Base-by-base conservation (phyloP, 2,797 vertebrate genomes). In the Microcaecilia unicolor region DNA sequence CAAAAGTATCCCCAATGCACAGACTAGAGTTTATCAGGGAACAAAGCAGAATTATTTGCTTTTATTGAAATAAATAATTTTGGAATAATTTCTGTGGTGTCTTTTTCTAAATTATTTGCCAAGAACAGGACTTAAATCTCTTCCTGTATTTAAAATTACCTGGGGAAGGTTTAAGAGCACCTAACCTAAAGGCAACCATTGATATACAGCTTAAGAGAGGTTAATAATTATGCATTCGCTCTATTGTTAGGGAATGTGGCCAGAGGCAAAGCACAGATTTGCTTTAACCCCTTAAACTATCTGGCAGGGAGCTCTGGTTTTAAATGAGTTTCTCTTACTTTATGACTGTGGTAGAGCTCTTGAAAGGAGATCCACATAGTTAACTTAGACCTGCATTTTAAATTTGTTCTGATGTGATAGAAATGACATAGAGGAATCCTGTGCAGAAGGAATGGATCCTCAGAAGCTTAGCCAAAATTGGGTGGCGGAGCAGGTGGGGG, bases 41-140 rank as follows among this genome's bases (percentile, higher is more conserved):
- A 61, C 65, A 59, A 67, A 69, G 72, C 65, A 61, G 58, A 60
- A 64, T 65, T 60, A 65, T 67, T 70, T 52, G 55, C 44, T 43
- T 45, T 41, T 44, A 61, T 53, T 34, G 40, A 61, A 61, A 33
- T n/a, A n/a, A n/a, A n/a, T n/a, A n/a, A n/a, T n/a, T n/a, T n/a
- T n/a, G n/a, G n/a, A 34, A 20, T 22, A 15, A 12, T 16, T 15
- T 5, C 53, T 59, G 58, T 55, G 41, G 60, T 56, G 20, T n/a
- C 26, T 19, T 36, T 9, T 55, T 12, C 21, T 28, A 20, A 47
- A 38, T 35, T 13, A n/a, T 31, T 50, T 51, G 50, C 47, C 58
- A 48, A 42, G 34, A 51, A 52, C 51, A 36, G 44, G 42, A 41
- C 56, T 64, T 62, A 36, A 55, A 60, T 12, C 19, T 39, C 14